Evolutionary conservation across 2,797 vertebrate species (phyloP).

Genomic region (Cynodonichthys magdalenae): DNA sequence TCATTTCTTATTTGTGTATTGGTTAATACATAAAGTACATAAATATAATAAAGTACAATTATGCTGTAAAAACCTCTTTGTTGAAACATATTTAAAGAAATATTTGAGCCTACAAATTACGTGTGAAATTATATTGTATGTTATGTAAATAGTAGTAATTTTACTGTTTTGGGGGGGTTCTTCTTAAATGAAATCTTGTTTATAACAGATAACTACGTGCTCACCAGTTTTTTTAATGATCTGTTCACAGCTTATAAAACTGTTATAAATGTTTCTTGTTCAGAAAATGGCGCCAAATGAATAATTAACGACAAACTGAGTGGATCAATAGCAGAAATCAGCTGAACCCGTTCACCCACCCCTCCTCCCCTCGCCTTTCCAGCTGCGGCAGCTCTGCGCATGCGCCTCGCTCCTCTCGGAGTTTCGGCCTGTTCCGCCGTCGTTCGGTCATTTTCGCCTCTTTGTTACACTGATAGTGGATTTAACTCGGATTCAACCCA

Average conservation of each 20-base stretch:
- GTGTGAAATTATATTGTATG: too few species aligned
- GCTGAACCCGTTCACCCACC: constrained; percentile 36
- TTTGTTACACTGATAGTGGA: constrained; percentile 95
- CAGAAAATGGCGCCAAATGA: not conserved
- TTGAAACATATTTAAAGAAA: too few species aligned
- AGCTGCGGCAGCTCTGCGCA: constrained; percentile 73
- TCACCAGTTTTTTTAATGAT: not conserved
- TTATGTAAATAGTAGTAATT: too few species aligned
- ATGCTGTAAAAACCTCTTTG: too few species aligned
- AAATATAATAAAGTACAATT: too few species aligned
- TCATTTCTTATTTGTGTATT: too few species aligned
- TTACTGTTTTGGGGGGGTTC: too few species aligned
- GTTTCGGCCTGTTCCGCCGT: constrained; percentile 89
- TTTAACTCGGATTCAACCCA: constrained; percentile 84
- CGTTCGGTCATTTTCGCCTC: constrained; percentile 97
- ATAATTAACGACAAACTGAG: constrained; percentile 49
- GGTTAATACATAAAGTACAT: too few species aligned
- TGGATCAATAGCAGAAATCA: constrained; percentile 41
- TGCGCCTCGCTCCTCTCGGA: constrained; percentile 79
- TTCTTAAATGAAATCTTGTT: too few species aligned
- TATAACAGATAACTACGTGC: too few species aligned
- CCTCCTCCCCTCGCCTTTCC: constrained; percentile 13
- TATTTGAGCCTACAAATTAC: too few species aligned
- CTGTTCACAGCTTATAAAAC: not conserved
- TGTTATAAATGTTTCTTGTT: not conserved